Evolutionary conservation across 2,113 vertebrate species (phyloP), one percentile per base, ranked within the genome.

Genomic region (Apaloderma vittatum): DNA sequence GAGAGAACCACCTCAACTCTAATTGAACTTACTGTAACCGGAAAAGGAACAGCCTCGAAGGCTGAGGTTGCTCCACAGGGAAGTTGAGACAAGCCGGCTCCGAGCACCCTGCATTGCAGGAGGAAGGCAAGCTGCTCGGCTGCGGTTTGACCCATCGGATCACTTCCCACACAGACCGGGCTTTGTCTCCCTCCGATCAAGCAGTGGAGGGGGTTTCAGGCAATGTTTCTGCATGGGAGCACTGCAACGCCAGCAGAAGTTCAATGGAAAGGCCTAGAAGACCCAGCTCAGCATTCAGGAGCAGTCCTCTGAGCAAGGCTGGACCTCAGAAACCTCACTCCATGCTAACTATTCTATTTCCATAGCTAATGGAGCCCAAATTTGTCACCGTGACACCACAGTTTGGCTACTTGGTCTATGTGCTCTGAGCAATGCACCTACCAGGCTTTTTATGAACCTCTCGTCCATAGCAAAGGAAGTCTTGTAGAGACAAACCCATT

Each of bases 121-220:
- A 75, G 19, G 16, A 32, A 76, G 21, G 12, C 37, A 46, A 72
- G 65, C 30, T 24, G 46, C 51, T 49, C 2, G 0, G 7, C 40
- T 73, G 40, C 1, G 0, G 6, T 26, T 40, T 15, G 30, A 15
- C 24, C 9, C 1, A 0, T 8, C 2, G 1, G 18, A 52, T 30
- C 2, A 1, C 34, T 59, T 59, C 21, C 23, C 1, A 0, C 34
- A 10, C 2, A 24, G n/a, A 16, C 0, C 0, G 0, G 74, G 49
- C 52, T 71, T n/a, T 0, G 1, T 19, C 17, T 80, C 22, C 62
- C 49, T 68, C 27, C 1, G 2, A 45, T 18, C 0, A 0, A 1
- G 8, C 36, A 29, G 4, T 0, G 0, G 18, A 54, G 22, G 0
- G 0, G 3, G 2, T 8, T 24, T 34, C 26, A 12, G 89, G 34